phyloP scores from a whole-genome alignment of 2,797 vertebrate genomes.

The Bucorvus abyssinicus region DNA sequence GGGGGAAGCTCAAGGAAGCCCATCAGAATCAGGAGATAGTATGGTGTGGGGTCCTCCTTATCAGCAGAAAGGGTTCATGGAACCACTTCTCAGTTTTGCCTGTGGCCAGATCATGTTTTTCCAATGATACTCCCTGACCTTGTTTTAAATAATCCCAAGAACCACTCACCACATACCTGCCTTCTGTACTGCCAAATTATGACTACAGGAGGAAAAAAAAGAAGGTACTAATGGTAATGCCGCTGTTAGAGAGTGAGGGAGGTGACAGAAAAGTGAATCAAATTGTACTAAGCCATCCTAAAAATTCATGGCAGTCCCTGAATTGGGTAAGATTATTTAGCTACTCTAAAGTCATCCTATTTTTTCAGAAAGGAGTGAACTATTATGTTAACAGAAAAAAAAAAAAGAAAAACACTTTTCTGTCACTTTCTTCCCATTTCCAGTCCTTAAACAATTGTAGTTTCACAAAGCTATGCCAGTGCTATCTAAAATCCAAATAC shows the following conservation, averaged over 20 bases:
- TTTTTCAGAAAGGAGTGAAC: background rate
- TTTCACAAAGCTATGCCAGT: background rate
- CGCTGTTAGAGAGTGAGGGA: background rate
- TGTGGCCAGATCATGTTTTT: background rate
- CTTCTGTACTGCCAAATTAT: background rate
- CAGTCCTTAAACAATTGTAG: background rate
- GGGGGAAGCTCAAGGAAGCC: background rate
- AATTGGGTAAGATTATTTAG: background rate
- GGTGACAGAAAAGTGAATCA: background rate
- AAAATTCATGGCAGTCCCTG: background rate
- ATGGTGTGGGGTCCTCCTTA: too few species aligned
- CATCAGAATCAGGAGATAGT: background rate
- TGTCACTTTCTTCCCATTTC: background rate
- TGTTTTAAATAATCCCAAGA: background rate
- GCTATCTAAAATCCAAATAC: background rate
- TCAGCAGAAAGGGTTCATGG: accelerated
- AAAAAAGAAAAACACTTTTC: background rate
- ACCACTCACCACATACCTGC: background rate
- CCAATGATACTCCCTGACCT: accelerated
- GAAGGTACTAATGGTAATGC: accelerated
- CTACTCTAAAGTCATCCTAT: background rate
- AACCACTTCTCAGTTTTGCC: background rate
- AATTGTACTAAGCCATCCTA: background rate
- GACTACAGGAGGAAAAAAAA: background rate
- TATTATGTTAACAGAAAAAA: background rate